phyloP scores from a whole-genome alignment of 1,140 invertebrate species.

The Drosophila ficusphila region DNA sequence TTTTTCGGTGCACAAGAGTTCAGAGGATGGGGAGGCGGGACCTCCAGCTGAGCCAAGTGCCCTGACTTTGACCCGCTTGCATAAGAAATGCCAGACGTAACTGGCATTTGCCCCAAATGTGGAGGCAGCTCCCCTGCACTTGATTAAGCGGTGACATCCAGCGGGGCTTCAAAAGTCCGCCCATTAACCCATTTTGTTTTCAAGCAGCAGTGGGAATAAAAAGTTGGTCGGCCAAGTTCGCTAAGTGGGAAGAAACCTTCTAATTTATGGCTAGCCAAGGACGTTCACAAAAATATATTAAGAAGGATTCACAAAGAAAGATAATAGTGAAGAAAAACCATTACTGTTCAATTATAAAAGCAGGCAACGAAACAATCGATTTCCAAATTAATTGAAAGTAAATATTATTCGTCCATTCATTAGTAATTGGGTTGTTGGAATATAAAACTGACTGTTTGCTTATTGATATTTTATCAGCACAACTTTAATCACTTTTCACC shows the following conservation, averaged over 20 bases:
- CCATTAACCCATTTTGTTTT: slow-evolving; percentile 20
- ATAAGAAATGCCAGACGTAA: slow-evolving; percentile 44
- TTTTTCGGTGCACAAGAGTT: background rate
- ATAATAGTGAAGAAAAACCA: no score
- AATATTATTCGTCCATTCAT: background rate
- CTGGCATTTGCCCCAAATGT: slow-evolving; percentile 3
- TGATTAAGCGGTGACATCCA: slow-evolving; percentile 37
- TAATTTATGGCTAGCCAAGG: no score
- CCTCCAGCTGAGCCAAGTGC: slow-evolving; percentile 48
- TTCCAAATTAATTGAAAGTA: background rate
- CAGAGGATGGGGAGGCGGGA: background rate
- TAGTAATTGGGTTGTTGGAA: background rate
- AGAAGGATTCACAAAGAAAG: no score
- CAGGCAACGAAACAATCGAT: background rate
- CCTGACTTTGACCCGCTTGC: slow-evolving; percentile 71
- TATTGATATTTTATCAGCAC: background rate
- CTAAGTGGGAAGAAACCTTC: no score
- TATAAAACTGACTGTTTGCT: background rate
- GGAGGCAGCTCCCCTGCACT: slow-evolving; percentile 4
- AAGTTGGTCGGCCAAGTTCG: no score
- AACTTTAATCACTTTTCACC: slow-evolving; percentile 9
- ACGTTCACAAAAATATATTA: no score
- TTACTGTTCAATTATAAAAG: background rate
- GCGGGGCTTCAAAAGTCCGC: slow-evolving; percentile 4
- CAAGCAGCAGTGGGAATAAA: no score